A percentile compares a stretch with the other conserved stretches of the same genome.
Evolutionary conservation across 2,888 invertebrate genomes (phyloP).

Genomic region (Acanthosoma haemorrhoidale): DNA sequence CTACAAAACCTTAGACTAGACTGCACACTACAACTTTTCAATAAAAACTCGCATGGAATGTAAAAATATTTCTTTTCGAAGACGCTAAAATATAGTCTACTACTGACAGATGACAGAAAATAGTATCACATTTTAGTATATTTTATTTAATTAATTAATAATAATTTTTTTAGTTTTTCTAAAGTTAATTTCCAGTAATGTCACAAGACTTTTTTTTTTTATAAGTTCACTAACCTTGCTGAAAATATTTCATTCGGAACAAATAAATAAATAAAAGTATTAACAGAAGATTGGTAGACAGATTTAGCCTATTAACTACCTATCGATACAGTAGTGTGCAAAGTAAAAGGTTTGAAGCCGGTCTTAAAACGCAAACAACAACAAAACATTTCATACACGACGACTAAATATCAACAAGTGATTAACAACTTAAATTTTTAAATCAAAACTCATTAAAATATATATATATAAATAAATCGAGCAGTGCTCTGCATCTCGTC

Average conservation of each 20-base stretch:
- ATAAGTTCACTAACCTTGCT: background rate
- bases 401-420: background rate
- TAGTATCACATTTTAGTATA: background rate
- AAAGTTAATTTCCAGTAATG: background rate
- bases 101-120: background rate
- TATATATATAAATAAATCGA: too few relatives aligned
- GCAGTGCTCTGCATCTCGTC: background rate
- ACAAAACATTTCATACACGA: background rate
- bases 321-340: conserved; percentile 27
- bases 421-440: conserved; percentile 9
- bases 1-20: conserved; percentile 11
- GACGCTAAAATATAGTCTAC: background rate
- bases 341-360: conserved; percentile 24
- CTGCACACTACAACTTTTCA: conserved; percentile 20
- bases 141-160: background rate
- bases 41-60: conserved; percentile 10
- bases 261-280: too few relatives aligned
- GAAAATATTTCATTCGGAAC: too few relatives aligned
- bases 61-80: conserved; percentile 13
- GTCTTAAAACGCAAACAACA: conserved; percentile 13
- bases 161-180: background rate
- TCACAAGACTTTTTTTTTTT: background rate
- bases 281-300: too few relatives aligned
- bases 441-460: background rate
- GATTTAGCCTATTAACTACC: too few relatives aligned